Evolutionary conservation across 35 echinoderm and acorn worm genomes (phyloP).

Genomic region (Holothuria glaberrima): DNA sequence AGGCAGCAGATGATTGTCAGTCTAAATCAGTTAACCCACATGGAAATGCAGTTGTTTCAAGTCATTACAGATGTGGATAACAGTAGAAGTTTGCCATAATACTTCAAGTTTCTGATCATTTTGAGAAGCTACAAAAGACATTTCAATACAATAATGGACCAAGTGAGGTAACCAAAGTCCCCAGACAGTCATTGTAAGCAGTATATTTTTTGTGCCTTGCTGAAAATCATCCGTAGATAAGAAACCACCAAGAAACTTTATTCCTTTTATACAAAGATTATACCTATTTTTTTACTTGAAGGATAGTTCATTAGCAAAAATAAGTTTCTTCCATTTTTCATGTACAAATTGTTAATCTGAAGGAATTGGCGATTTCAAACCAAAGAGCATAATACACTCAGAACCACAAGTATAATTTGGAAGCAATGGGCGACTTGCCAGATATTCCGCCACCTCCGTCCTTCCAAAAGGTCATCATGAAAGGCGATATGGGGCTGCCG

Average conservation of each 20-base stretch:
- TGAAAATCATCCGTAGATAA: neutral
- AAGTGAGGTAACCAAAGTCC: neutral
- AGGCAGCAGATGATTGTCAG: too few species aligned
- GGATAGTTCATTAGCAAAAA: neutral
- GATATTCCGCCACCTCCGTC: conserved; percentile 53
- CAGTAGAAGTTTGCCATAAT: too few species aligned
- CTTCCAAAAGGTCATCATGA: conserved; percentile 68
- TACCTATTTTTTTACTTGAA: neutral
- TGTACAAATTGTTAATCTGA: neutral
- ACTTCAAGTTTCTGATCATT: too few species aligned
- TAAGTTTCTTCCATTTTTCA: neutral
- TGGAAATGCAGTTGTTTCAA: too few species aligned
- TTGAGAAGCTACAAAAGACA: neutral
- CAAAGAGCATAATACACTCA: too few species aligned
- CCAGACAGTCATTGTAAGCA: conserved; percentile 12
- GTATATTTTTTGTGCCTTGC: neutral
- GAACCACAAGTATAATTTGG: neutral
- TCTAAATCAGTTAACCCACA: too few species aligned
- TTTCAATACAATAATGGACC: neutral
- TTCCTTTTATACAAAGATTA: neutral
- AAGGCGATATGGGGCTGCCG: conserved; percentile 56
- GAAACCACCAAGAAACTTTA: neutral
- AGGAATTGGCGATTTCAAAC: neutral
- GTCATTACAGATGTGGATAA: too few species aligned
- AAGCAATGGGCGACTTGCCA: conserved; percentile 77